Evolutionary conservation across 1,140 invertebrate genomes (phyloP), one percentile per base, ranked within the genome.

Genomic region (Melanaphis sacchari): DNA sequence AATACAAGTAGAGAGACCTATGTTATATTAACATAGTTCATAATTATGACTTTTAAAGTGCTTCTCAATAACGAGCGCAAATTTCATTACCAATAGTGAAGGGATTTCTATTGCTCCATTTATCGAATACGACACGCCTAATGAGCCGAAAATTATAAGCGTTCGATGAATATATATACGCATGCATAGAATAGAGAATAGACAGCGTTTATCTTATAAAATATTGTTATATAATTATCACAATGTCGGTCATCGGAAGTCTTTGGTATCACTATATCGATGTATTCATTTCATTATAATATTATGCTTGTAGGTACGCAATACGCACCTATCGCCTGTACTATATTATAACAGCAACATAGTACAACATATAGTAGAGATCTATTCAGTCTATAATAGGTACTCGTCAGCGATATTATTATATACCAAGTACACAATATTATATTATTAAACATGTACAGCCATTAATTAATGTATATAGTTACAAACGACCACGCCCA

Each of bases 401-500:
- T 76, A n/a, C 59, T 76, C 59, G 59, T 76, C 59, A n/a, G 15
- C 59, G 59, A 76, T 76, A n/a, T 76, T 76, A 76, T 76, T 76
- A 76, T n/a, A n/a, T 76, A 59, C 22, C 31, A n/a, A 76, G 31
- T 76, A 76, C 59, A 76, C 59, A 76, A 76, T 76, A 76, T 76
- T 18, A 76, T 76, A 76, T n/a, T 76, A 76, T 76, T n/a, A 76
- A 26, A 43, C 31, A 87, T 26, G 40, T 43, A 87, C 87, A 22
- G 40, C 18, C 43, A 49, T 89, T 89, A 89, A 89, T 89, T 89
- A 52, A 49, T 52, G 49, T 6, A 49, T n/a, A 89, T n/a, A 49
- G 87, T 52, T 90, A 59, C 52, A 84, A 43, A 9, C 41, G 76
- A 52, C 91, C 81, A 54, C 91, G 49, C 91, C 81, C 81, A 36